Evolutionary conservation across 1,140 invertebrate genomes (phyloP), one percentile per base, ranked within the genome.

Genomic region (Pissodes strobi): DNA sequence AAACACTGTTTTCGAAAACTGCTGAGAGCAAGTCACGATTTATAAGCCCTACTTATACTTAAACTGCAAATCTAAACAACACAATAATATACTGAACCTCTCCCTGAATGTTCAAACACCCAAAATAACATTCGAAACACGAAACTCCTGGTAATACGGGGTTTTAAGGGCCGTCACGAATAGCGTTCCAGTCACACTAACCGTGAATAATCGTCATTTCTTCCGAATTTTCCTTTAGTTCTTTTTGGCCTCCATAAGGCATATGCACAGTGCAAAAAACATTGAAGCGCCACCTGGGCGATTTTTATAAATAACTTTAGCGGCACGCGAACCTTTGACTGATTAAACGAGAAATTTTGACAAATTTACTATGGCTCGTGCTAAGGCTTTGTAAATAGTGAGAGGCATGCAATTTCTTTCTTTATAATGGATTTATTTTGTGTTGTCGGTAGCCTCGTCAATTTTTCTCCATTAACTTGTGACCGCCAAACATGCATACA

Each of bases 341-440:
- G 56, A 65, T 68, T 68, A 64, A 65, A 60, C 30, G 60, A 60
- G 43, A 57, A 57, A 43, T 53, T 68, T 68, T 60, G 66, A 68
- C 62, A 65, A 68, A 68, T 68, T 68, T 68, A 68, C 37, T 65
- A 37, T 10, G 39, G 66, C 55, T 60, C 66, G 66, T 68, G 62
- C 41, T 65, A 41, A 48, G 51, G 17, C 63, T 62, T 41, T 9
- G 62, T 65, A 65, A 68, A 68, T 68, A 68, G 52, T 60, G 37
- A 23, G 19, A 23, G 51, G 51, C 61, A 61, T 65, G 66, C 66
- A 51, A 64, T 68, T 68, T 64, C 51, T 63, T 65, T 68, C 49
- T 18, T 34, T 55, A 56, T 68, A 68, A 68, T 68, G 62, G 43
- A 68, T 55, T 64, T 68, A 59, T 65, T 59, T 59, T 60, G 38